Evolutionary conservation across 2,113 vertebrate species (phyloP).

Genomic region (Oceanites oceanicus): DNA sequence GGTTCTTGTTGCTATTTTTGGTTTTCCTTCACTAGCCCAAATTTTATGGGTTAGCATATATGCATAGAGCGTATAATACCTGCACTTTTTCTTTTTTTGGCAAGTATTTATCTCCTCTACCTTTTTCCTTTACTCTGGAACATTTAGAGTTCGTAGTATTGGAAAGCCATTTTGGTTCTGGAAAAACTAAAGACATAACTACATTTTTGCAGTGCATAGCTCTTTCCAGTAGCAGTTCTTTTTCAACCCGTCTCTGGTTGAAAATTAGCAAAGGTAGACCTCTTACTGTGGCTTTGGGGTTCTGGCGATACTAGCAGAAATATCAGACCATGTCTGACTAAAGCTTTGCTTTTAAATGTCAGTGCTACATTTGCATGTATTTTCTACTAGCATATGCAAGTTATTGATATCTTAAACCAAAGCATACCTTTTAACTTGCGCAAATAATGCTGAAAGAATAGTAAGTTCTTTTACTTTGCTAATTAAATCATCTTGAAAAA

Average conservation of each 20-base stretch:
- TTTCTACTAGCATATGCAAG: slow-evolving; percentile 18
- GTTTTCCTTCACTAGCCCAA: neutral
- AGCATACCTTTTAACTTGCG: slow-evolving; percentile 42
- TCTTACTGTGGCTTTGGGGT: neutral
- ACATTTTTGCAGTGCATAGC: neutral
- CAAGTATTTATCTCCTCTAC: neutral
- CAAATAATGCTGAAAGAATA: slow-evolving; percentile 54
- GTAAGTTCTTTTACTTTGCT: slow-evolving; percentile 66
- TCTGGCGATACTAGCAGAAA: neutral
- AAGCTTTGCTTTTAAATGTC: neutral
- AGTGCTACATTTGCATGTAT: neutral
- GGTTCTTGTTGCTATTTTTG: slow-evolving; percentile 14
- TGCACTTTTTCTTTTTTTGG: neutral
- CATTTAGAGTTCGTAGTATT: neutral
- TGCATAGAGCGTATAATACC: neutral
- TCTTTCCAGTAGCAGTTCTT: neutral
- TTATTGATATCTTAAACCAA: slow-evolving; percentile 68
- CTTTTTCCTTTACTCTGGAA: neutral
- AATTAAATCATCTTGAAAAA: slow-evolving; percentile 77
- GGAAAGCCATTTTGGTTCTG: neutral
- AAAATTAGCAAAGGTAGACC: neutral
- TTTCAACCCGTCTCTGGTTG: neutral
- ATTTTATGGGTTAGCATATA: neutral
- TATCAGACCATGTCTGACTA: neutral
- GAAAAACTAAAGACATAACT: neutral